These are phyloP conservation scores for Coelopa frigida DNA, from an alignment of 1,140 invertebrate genomes.

Conservation along the genomic window DNA sequence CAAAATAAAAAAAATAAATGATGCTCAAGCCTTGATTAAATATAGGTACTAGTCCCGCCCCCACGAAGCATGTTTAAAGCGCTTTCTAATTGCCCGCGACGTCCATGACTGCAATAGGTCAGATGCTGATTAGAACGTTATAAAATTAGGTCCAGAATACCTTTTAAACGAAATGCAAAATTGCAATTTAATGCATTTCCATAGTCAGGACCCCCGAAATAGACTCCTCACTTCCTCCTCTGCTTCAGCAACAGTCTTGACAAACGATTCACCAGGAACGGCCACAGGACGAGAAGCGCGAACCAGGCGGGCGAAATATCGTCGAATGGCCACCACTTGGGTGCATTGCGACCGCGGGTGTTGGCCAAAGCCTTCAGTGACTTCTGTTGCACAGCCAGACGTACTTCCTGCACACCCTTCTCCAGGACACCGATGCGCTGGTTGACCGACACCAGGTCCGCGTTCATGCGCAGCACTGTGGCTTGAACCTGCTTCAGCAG, in stretches of 20 bases:
- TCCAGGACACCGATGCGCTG: slow-evolving; percentile 44
- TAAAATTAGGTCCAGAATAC: too few species aligned
- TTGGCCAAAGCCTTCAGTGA: neutral
- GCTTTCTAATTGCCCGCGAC: too few species aligned
- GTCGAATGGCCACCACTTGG: slow-evolving; percentile 50
- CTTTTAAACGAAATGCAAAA: too few species aligned
- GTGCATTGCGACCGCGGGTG: slow-evolving; percentile 15
- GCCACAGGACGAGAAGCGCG: slow-evolving; percentile 52
- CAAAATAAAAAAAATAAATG: too few species aligned
- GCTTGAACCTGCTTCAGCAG: slow-evolving; percentile 42
- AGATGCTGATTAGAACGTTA: too few species aligned
- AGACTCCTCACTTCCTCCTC: too few species aligned
- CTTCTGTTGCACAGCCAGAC: slow-evolving; percentile 11
- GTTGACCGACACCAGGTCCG: slow-evolving; percentile 44
- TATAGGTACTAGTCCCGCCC: too few species aligned
- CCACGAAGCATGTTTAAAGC: too few species aligned
- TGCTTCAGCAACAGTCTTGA: slow-evolving; percentile 12
- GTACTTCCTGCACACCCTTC: slow-evolving; percentile 28
- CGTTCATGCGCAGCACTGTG: slow-evolving; percentile 44
- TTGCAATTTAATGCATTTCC: too few species aligned
- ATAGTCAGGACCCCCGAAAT: too few species aligned
- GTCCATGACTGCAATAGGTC: too few species aligned
- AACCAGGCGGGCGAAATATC: slow-evolving; percentile 51
- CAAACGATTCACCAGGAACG: slow-evolving; percentile 47
- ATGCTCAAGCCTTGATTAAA: too few species aligned